Evolutionary conservation across 2,797 vertebrate species (phyloP).

Genomic region (Esox lucius): DNA sequence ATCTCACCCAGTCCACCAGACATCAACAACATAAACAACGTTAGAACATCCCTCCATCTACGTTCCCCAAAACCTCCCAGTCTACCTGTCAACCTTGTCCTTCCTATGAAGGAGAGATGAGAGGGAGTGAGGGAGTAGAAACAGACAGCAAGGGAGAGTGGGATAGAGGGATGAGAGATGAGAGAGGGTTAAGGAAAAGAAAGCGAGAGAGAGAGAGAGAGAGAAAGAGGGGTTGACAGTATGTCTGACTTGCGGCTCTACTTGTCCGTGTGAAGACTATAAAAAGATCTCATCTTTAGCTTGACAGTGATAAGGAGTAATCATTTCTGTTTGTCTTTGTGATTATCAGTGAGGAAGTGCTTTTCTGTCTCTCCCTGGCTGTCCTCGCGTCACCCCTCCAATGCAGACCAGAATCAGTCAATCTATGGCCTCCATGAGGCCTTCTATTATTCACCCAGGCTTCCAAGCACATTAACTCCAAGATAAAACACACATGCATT

Average conservation of each 20-base stretch:
- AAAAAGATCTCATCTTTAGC: conserved; percentile 24
- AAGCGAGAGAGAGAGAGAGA: neutral
- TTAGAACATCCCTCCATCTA: neutral
- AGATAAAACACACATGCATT: neutral
- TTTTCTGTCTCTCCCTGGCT: conserved; percentile 7
- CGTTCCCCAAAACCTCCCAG: neutral
- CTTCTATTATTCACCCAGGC: conserved; percentile 52
- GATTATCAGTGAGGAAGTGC: conserved; percentile 14
- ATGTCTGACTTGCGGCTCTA: neutral
- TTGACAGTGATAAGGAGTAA: conserved; percentile 20
- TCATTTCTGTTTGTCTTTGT: conserved; percentile 22
- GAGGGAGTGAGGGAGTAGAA: no score
- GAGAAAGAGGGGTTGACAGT: neutral
- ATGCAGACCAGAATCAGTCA: conserved; percentile 29
- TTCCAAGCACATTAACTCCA: conserved; percentile 43
- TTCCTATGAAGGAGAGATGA: neutral
- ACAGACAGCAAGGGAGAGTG: neutral
- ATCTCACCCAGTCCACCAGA: neutral
- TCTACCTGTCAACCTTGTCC: neutral
- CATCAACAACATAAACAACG: neutral
- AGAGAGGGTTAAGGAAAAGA: neutral
- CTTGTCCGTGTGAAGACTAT: neutral
- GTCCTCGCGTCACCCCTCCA: conserved; percentile 21
- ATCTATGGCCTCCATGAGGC: conserved; percentile 20
- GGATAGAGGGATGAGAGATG: neutral